Evolutionary conservation across 2,797 vertebrate genomes (phyloP), one percentile per base, ranked within the genome.

Genomic region (Parambassis ranga): DNA sequence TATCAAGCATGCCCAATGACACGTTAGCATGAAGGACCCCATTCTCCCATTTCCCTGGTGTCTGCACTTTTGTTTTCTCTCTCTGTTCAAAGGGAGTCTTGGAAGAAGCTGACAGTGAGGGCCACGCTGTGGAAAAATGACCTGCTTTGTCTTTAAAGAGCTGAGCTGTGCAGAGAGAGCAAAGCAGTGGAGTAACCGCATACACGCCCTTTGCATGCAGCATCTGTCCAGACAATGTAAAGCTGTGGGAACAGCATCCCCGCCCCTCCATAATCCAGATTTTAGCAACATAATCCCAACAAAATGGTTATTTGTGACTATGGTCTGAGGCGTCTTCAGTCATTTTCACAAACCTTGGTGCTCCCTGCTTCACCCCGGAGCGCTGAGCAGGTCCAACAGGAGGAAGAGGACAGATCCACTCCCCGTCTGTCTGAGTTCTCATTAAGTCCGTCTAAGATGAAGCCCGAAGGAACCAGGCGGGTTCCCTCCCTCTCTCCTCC

Each of bases 371-470:
- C n/a, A 59, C 61, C 61, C 32, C 13, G 52, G 28, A 61, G 70
- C 52, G 67, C 43, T 7, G 2, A n/a, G 52, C 79, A 56, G 65
- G 64, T 74, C 63, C 13, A 66, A 42, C 10, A 32, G 18, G 59
- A 81, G 79, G 87, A 85, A 81, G 70, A 71, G 56, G 70, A 64
- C 68, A 47, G 81, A 85, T 76, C 48, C 1, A 37, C 58, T 65
- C 60, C 31, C 67, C 67, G 79, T 72, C 76, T 82, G 57, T 79
- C 81, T 70, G 67, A 79, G 47, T 77, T 48, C 36, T 86, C 66
- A 82, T 85, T 87, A 86, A 86, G 51, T 74, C 62, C 50, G 70
- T 72, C 66, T 82, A 64, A 77, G 49, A 32, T 59, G 13, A 37
- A 75, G 58, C 65, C 78, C 75, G 6, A 36, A 70, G 79, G 71